Base-by-base conservation (phyloP, 1,140 invertebrate genomes). In the Eriosoma lanigerum region DNA sequence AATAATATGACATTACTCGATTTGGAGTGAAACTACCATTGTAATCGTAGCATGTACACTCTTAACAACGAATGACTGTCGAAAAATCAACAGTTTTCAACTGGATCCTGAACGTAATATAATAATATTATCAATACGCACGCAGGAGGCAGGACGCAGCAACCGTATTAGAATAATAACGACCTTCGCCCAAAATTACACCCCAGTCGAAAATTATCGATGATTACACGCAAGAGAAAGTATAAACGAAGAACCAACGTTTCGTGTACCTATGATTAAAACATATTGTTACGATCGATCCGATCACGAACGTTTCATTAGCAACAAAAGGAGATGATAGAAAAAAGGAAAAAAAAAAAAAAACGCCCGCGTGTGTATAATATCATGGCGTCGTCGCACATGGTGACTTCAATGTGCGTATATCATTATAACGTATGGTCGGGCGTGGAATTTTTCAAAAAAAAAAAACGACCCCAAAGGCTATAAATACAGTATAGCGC, bases 101-200 rank as follows among this genome's bases (percentile, higher is more conserved):
- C 64, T 46, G 21, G 19, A 21, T 44, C 12, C 38, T 66, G 64
- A 64, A 64, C 32, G 32, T 19, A n/a, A n/a, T n/a, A n/a, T n/a
- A n/a, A n/a, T n/a, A n/a, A n/a, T n/a, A n/a, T n/a, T n/a, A n/a
- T n/a, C n/a, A n/a, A n/a, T n/a, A n/a, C n/a, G n/a, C n/a, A n/a
- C n/a, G n/a, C n/a, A n/a, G n/a, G n/a, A n/a, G n/a, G n/a, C n/a
- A n/a, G n/a, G n/a, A n/a, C 60, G 17, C 8, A 1, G 26, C 29
- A 32, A n/a, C 26, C 15, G 60, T 19, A 3, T 52, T 3, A 8
- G 46, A 21, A 50, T 5, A 32, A 50, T 15, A 32, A 29, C 66
- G 66, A 70, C 66, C 66, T 70, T 70, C 66, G 66, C 19, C 44
- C 24, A 46, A 70, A n/a, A 70, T 50, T 50, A 70, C 66, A 70